Evolutionary conservation across 2,888 invertebrate species (phyloP).

Genomic region (Chrysotoxum bicinctum): DNA sequence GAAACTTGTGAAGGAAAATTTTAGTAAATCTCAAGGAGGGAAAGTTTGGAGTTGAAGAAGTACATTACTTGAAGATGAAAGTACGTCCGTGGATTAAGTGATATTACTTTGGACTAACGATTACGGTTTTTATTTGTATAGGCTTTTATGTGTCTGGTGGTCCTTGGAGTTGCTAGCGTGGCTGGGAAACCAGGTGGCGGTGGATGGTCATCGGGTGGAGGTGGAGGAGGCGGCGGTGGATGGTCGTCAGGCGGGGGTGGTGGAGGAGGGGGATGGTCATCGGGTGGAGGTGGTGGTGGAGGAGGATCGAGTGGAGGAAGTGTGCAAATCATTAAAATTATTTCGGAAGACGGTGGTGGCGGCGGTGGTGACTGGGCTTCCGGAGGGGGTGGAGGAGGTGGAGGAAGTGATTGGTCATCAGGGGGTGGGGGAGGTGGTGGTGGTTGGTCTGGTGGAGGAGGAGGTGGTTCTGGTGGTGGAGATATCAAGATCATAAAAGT

Average conservation of each 20-base stretch:
- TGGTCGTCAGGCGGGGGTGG: constrained; percentile 64
- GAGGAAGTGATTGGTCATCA: constrained; percentile 73
- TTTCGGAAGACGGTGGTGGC: constrained; percentile 63
- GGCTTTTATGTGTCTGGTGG: constrained; percentile 79
- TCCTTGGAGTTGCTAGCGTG: constrained; percentile 79
- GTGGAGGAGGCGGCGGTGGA: constrained; percentile 39
- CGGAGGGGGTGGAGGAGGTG: constrained; percentile 69
- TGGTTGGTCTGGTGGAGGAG: constrained; percentile 40
- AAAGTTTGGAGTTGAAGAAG: constrained; percentile 28
- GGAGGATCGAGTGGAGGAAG: constrained; percentile 66
- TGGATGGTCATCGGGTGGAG: constrained; percentile 69
- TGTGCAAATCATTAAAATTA: constrained; percentile 70
- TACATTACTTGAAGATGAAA: constrained; percentile 55
- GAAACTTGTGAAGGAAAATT: constrained; percentile 50
- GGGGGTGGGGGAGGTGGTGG: constrained; percentile 59
- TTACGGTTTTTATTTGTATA: constrained; percentile 61
- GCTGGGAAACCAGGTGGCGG: constrained; percentile 77
- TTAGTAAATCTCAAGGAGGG: constrained; percentile 35
- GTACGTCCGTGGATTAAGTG: constrained; percentile 58
- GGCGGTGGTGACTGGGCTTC: constrained; percentile 74
- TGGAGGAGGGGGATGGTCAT: constrained; percentile 65
- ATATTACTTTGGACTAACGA: constrained; percentile 21
- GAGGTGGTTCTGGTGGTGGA: constrained; percentile 47
- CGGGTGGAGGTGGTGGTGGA: constrained; percentile 65
- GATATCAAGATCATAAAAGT: constrained; percentile 63